Evolutionary conservation across 2,113 vertebrate species (phyloP), one percentile per base, ranked within the genome.

Genomic region (Uria aalge): DNA sequence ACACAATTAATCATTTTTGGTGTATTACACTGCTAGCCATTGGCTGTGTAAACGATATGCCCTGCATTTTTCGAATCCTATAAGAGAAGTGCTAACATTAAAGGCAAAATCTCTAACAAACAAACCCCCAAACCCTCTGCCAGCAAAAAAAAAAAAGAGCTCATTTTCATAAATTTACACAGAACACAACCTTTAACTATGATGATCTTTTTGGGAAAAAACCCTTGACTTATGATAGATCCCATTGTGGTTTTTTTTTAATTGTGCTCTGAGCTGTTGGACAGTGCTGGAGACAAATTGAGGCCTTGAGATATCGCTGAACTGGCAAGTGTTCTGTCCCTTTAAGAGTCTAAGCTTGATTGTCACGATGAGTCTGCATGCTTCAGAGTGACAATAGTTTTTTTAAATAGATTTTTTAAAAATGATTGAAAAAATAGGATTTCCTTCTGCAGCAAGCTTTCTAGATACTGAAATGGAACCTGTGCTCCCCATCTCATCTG

Each of bases 311-410:
- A 53, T 73, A 74, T 21, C 2, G 2, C 47, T 59, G 43, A n/a
- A 6, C 43, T 81, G 56, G 7, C 23, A 82, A 53, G 43, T 59
- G 48, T 36, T 93, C 88, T 93, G 81, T 83, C 22, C 29, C 80
- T 94, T 94, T 94, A 95, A 92, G 74, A 82, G 13, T 64, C n/a
- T 56, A 16, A 57, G 47, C 40, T 60, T 62, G 45, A 45, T 47
- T 56, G 7, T 36, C 24, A 5, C 32, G 47, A 43, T 41, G 75
- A 78, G 53, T 41, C 66, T 69, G 57, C 50, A 15, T 34, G 57
- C 77, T 64, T 94, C 86, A 36, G 34, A 47, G 24, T 36, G 18
- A 55, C 27, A 50, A 29, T 48, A 59, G 40, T 59, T 89, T 63
- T 45, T 66, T 32, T 20, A 45, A 66, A 45, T 23, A 66, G 0